These are phyloP conservation scores for Cosmorhoe ocellata DNA, from an alignment of 2,888 invertebrate genomes.

Conservation along the genomic window DNA sequence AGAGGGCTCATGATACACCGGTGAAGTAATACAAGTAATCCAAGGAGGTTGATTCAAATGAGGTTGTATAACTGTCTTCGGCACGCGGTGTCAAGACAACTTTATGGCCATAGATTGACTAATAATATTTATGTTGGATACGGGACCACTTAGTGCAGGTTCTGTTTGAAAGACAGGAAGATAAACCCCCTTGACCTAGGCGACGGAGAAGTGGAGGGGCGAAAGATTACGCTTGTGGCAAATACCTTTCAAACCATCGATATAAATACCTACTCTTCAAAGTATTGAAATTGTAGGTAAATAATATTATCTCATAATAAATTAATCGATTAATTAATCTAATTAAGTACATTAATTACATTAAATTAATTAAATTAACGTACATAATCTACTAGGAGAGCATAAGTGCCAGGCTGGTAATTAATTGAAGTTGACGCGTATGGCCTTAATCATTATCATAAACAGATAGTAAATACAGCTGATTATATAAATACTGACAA, in stretches of 20 bases:
- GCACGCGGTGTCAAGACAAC: slow-evolving; percentile 47
- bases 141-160: slow-evolving; percentile 16
- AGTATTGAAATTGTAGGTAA: no score
- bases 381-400: slow-evolving; percentile 39
- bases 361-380: slow-evolving; percentile 38
- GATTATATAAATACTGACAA: no score
- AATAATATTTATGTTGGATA: slow-evolving; percentile 21
- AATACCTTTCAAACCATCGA: no score
- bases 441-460: slow-evolving; percentile 12
- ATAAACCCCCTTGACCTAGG: no score
- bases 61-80: slow-evolving; percentile 62
- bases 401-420: slow-evolving; percentile 33
- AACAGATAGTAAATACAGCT: neutral
- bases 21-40: slow-evolving; percentile 37
- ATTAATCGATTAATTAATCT: slow-evolving; percentile 11
- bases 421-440: neutral
- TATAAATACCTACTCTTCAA: no score
- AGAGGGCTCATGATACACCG: slow-evolving; percentile 40
- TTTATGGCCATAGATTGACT: slow-evolving; percentile 34
- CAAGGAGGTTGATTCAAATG: slow-evolving; percentile 48
- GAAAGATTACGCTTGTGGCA: no score
- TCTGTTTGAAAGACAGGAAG: no score
- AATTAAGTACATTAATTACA: slow-evolving; percentile 26
- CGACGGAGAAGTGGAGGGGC: no score
- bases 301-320: neutral